phyloP scores from a whole-genome alignment of 2,888 invertebrate genomes.

The Stratiomys singularior region DNA sequence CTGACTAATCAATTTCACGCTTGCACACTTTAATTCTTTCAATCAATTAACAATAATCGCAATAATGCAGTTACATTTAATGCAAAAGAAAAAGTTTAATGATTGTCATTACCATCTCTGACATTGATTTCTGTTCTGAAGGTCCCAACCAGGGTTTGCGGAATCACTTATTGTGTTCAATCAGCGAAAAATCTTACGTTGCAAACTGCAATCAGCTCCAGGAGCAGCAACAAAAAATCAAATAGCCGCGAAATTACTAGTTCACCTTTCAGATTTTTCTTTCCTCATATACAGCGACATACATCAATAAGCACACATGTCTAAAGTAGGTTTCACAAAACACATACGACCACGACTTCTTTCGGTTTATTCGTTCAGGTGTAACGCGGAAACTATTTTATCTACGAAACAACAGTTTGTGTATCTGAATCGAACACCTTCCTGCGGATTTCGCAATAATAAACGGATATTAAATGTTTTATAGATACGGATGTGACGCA shows the following conservation, averaged over 20 bases:
- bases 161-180: slow-evolving; percentile 17
- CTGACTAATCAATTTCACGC: neutral
- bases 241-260: slow-evolving; percentile 39
- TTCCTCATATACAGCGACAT: slow-evolving; percentile 6
- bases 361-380: neutral
- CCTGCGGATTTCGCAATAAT: neutral
- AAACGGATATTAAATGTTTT: neutral
- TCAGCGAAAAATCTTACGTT: neutral
- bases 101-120: slow-evolving; percentile 34
- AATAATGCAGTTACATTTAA: neutral
- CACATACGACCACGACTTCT: neutral
- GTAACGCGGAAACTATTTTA: slow-evolving; percentile 13
- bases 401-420: neutral
- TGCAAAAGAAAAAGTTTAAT: neutral
- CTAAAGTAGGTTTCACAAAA: neutral
- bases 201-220: no score
- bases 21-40: neutral
- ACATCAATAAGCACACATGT: neutral
- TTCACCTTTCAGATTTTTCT: slow-evolving; percentile 31
- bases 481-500: neutral
- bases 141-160: slow-evolving; percentile 30
- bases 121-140: slow-evolving; percentile 22
- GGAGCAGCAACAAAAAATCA: neutral
- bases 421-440: neutral
- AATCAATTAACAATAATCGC: neutral